Evolutionary conservation across 2,113 vertebrate genomes (phyloP), one percentile per base, ranked within the genome.

Genomic region (Actenoides lindsayi): DNA sequence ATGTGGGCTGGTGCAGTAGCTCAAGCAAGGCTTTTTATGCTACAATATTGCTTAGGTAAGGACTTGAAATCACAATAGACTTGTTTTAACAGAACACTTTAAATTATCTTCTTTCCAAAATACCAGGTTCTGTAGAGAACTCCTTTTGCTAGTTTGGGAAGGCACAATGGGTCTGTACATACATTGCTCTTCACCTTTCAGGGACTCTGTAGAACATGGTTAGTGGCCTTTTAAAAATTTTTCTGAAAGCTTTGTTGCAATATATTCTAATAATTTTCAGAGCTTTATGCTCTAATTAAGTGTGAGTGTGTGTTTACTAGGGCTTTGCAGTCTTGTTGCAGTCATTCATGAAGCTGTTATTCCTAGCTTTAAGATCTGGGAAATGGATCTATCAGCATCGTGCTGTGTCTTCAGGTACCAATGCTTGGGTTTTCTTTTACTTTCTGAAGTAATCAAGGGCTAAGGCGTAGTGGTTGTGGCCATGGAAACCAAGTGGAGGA

Each of bases 101-200:
- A 64, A 91, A 23, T 41, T 0, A 16, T 23, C 4, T 71, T 70
- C 14, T 83, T 68, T 60, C 17, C 13, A 27, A 91, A 89, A 21
- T 44, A 57, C 18, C 16, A 20, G 3, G 6, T 65, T 44, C n/a
- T 79, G 11, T 20, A 42, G 48, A 13, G 51, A 73, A 64, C 28
- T 31, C 46, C 1, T 23, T 88, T 90, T 87, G 56, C 5, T 46
- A 60, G 39, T 42, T 79, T 9, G 14, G 16, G 35, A 86, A 86
- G 27, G 13, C 4, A 5, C 5, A 5, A 13, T 2, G 4, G 11
- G n/a, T 41, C 18, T 74, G 6, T 25, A 11, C 2, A 1, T 64
- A 2, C 2, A 11, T 13, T 60, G 35, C 8, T 87, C 7, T 31
- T 51, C 11, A 5, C 7, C 2, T 73, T 89, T 51, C 28, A 84